A percentile compares a stretch with the other conserved stretches of the same genome.
Conservation (phyloP, 2,888 invertebrate genomes). For the Allolobophora icterica region DNA sequence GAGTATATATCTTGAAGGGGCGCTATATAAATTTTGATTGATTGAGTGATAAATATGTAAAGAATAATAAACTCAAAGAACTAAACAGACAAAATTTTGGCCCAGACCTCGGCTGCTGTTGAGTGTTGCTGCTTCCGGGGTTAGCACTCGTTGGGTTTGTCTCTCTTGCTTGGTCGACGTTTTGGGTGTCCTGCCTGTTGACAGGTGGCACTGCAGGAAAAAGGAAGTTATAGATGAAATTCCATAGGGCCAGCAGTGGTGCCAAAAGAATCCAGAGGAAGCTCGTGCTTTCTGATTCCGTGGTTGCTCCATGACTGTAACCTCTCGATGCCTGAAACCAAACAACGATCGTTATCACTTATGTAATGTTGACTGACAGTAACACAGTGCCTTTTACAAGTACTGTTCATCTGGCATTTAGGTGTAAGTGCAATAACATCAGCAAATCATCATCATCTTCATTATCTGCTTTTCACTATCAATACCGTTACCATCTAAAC, state of each 20-base stretch:
- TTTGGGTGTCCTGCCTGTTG: background rate
- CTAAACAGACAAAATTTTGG: background rate
- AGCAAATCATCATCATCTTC: too few species aligned
- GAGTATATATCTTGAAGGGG: too few species aligned
- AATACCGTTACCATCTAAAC: too few species aligned
- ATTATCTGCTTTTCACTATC: too few species aligned
- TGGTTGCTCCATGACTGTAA: background rate
- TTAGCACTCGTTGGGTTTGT: background rate
- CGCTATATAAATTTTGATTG: too few species aligned
- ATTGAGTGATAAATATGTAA: too few species aligned
- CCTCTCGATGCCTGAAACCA: background rate
- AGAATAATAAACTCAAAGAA: background rate
- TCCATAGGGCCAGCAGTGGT: slow-evolving; percentile 71
- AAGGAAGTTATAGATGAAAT: slow-evolving; percentile 68
- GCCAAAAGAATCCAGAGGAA: slow-evolving; percentile 72
- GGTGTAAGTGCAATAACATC: too few species aligned
- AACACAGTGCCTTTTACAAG: too few species aligned
- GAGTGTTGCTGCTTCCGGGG: background rate
- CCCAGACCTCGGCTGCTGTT: background rate
- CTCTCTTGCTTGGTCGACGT: background rate
- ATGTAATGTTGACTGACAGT: too few species aligned
- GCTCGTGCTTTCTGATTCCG: slow-evolving; percentile 48
- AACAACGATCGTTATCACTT: background rate
- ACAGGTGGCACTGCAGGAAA: slow-evolving; percentile 46
- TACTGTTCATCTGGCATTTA: too few species aligned